Base-by-base conservation (phyloP, 1,140 invertebrate genomes). In the Metaphire vulgaris region DNA sequence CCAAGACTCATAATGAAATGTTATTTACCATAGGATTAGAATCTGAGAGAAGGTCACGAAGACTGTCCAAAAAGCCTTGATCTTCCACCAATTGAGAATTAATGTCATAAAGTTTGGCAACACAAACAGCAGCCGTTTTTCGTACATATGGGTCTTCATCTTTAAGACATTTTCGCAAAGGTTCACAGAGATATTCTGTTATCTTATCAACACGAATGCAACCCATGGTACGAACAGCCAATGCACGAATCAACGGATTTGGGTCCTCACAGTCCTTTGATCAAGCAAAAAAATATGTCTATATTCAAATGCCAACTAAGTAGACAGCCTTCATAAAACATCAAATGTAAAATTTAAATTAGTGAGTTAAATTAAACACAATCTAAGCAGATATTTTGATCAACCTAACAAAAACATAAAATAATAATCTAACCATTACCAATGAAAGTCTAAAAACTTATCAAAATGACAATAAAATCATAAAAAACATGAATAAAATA, bases 131-230 rank as follows among this genome's bases (percentile, higher is more conserved):
- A 28, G 98, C 98, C 1, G 98, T 99, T 88, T 99, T 99, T 72
- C 98, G 89, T 0, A 99, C 98, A 88, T 99, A 99, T 0, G 98
- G 98, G 89, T 99, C 98, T 86, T 99, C 97, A 88, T 99, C 98
- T 69, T 74, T 78, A 80, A 99, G 89, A 87, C 98, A 99, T 86
- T 99, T 99, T 69, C 98, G 88, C 77, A 99, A 88, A 1, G 98
- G 98, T 84, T 99, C 97, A 88, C 98, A 99, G 12, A 99, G 88
- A 88, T 99, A 99, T 88, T 99, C 98, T 1, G 98, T 99, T 81
- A 99, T 99, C 88, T 99, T 99, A 87, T 99, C 98, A 69, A 99
- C 98, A 69, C 98, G 90, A 83, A 99, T 99, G 85, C 97, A 99
- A 65, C 97, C 98, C 98, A 99, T 99, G 16, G 98, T 99, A 67